Percentiles rank a stretch among this genome's conserved stretches.
phyloP scores from a whole-genome alignment of 2,888 invertebrate species.

The Phania funesta region DNA sequence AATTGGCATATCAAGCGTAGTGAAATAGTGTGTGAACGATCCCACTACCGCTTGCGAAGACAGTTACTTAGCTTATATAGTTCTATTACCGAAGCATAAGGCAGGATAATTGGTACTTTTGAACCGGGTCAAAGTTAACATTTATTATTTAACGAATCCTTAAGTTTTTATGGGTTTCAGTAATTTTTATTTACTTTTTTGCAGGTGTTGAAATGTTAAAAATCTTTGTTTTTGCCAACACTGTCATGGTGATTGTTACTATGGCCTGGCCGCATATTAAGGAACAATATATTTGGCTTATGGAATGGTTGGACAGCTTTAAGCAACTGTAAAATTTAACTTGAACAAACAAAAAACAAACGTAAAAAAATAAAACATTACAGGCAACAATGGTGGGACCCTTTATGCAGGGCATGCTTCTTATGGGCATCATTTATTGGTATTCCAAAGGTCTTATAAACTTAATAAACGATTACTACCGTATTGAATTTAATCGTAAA shows the following conservation, averaged over 20 bases:
- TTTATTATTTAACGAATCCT: no score
- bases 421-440: constrained; percentile 86
- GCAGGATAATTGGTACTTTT: no score
- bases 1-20: no score
- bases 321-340: constrained; percentile 22
- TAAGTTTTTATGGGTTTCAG: no score
- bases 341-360: not conserved
- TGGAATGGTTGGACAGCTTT: constrained; percentile 80
- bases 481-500: constrained; percentile 84
- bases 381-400: constrained; percentile 83
- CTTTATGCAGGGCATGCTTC: constrained; percentile 84
- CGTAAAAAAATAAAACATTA: not conserved
- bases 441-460: constrained; percentile 87
- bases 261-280: constrained; percentile 88
- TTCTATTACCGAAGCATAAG: no score
- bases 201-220: constrained; percentile 87
- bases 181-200: constrained; percentile 70
- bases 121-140: no score
- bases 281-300: constrained; percentile 82
- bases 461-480: constrained; percentile 88
- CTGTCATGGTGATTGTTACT: constrained; percentile 86
- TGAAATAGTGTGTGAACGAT: no score
- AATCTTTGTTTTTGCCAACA: constrained; percentile 90
- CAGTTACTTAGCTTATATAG: no score
- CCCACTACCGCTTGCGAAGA: no score